phyloP scores from a whole-genome alignment of 2,888 invertebrate genomes.

The Allacma fusca region DNA sequence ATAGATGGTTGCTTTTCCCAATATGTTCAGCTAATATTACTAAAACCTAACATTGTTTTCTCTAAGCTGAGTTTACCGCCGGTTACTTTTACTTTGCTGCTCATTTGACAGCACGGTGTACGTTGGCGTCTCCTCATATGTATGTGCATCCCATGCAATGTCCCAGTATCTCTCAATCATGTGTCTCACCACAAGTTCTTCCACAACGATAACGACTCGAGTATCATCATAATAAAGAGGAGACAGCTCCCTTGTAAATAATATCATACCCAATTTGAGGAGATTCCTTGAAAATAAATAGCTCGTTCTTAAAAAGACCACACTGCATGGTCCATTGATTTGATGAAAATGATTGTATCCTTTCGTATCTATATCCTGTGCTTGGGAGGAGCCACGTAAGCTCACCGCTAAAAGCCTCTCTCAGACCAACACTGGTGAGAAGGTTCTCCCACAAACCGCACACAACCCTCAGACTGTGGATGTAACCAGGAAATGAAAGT shows the following conservation, averaged over 20 bases:
- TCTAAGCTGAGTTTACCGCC: background rate
- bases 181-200: background rate
- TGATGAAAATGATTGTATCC: background rate
- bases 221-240: background rate
- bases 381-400: background rate
- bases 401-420: background rate
- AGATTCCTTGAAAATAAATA: background rate
- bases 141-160: background rate
- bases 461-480: background rate
- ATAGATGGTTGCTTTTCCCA: background rate
- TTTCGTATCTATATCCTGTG: too few relatives aligned
- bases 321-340: background rate
- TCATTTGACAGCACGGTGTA: background rate
- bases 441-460: background rate
- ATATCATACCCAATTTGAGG: background rate
- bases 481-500: slow-evolving; percentile 7
- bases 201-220: background rate
- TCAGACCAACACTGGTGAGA: background rate
- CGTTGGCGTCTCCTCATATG: background rate
- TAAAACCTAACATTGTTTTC: background rate
- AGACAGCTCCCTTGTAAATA: background rate
- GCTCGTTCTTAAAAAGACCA: background rate
- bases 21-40: background rate
- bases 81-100: background rate
- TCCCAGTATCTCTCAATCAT: background rate